Percentiles rank a stretch among this genome's conserved stretches.
Conservation (phyloP, 1,140 invertebrate genomes). For the Rhopalosiphum padi region DNA sequence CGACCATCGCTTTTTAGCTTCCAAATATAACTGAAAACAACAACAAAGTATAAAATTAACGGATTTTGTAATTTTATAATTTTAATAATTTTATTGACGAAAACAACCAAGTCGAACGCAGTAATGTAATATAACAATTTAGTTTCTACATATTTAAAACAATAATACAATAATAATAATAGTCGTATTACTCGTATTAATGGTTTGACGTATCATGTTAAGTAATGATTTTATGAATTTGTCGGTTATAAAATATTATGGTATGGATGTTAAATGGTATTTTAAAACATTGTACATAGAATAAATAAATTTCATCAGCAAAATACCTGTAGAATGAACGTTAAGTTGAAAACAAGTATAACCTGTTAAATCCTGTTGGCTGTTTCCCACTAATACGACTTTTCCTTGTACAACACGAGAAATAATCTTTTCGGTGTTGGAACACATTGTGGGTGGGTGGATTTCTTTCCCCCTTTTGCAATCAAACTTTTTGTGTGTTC, state of each 20-base stretch:
- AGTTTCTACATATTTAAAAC: not conserved
- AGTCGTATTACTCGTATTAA: no score
- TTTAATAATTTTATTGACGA: not conserved
- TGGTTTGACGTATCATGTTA: not conserved
- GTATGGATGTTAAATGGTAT: not conserved
- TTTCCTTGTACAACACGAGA: not conserved
- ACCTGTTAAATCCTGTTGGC: slow-evolving; percentile 38
- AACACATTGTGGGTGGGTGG: not conserved
- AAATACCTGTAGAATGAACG: not conserved
- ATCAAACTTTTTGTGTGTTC: not conserved
- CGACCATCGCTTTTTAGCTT: not conserved
- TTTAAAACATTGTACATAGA: not conserved
- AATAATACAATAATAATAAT: not conserved
- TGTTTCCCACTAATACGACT: slow-evolving; percentile 13
- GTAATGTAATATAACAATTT: not conserved
- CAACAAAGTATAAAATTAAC: not conserved
- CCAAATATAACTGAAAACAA: not conserved
- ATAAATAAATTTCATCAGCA: not conserved
- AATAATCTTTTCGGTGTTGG: not conserved
- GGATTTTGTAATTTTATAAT: not conserved
- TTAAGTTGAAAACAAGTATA: not conserved
- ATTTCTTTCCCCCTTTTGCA: not conserved
- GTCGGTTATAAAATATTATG: not conserved
- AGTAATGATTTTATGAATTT: not conserved
- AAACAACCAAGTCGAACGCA: not conserved